These are phyloP conservation scores for Heliothis peltigera DNA, from an alignment of 2,888 invertebrate species.

Conservation along the genomic window DNA sequence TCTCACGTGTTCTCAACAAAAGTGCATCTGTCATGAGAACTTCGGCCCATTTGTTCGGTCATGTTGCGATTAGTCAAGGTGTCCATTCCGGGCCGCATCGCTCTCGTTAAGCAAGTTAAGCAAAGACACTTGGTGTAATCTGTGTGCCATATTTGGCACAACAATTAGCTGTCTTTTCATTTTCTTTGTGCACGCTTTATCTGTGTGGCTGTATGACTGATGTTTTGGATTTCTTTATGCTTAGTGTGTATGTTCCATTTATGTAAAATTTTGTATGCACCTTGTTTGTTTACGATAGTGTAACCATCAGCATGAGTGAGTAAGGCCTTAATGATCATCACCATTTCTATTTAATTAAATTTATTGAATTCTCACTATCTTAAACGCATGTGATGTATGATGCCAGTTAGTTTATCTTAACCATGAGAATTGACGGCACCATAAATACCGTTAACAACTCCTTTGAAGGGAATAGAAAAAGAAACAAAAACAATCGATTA, in stretches of 20 bases:
- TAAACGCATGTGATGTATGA: constrained; percentile 33
- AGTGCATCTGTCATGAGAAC: constrained; percentile 68
- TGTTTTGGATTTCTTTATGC: constrained; percentile 51
- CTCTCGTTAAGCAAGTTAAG: constrained; percentile 73
- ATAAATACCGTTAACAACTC: constrained; percentile 57
- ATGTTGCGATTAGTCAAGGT: constrained; percentile 85
- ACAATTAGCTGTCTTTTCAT: constrained; percentile 84
- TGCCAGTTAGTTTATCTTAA: constrained; percentile 35
- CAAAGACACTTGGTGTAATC: constrained; percentile 80
- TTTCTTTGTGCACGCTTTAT: constrained; percentile 77
- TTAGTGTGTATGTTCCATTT: constrained; percentile 6
- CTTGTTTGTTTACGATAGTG: constrained; percentile 3
- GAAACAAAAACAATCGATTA: constrained; percentile 53
- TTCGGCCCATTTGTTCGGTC: constrained; percentile 75
- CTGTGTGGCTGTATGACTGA: constrained; percentile 75
- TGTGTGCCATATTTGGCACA: constrained; percentile 80
- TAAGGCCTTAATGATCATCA: neutral
- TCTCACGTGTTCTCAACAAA: constrained; percentile 62
- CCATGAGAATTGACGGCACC: constrained; percentile 25
- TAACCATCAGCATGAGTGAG: constrained; percentile 15
- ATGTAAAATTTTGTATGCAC: constrained; percentile 1
- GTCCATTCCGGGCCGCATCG: constrained; percentile 78
- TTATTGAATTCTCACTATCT: constrained; percentile 33
- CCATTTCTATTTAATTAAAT: constrained; percentile 24
- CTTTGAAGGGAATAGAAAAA: constrained; percentile 37